phyloP scores from a whole-genome alignment of 2,888 invertebrate genomes.

The Margaritifera margaritifera region DNA sequence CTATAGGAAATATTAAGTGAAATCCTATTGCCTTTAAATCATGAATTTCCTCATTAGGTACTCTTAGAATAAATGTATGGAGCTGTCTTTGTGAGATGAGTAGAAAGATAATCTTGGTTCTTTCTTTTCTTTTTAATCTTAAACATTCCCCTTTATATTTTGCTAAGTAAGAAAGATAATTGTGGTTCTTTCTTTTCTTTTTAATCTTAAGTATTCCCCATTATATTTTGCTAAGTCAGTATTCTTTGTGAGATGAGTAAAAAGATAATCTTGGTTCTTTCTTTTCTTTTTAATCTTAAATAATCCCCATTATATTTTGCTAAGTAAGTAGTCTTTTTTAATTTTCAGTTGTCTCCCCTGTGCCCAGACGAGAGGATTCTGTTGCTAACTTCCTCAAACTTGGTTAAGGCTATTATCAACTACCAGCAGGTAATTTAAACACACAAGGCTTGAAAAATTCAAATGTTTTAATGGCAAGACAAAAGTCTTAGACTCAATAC shows the following conservation, averaged over 20 bases:
- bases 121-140: neutral
- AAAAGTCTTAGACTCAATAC: too few relatives aligned
- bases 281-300: neutral
- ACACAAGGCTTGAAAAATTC: neutral
- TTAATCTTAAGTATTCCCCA: too few relatives aligned
- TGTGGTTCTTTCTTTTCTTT: neutral
- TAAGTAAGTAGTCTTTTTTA: too few relatives aligned
- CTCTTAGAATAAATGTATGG: too few relatives aligned
- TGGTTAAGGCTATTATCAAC: conserved; percentile 92
- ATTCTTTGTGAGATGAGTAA: too few relatives aligned
- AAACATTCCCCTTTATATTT: too few relatives aligned
- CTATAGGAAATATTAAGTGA: too few relatives aligned
- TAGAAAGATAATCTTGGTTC: neutral
- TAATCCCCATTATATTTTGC: too few relatives aligned
- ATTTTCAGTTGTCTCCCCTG: conserved; percentile 77
- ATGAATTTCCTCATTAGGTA: too few relatives aligned
- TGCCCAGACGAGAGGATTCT: conserved; percentile 82
- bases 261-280: neutral
- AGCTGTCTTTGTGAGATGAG: too few relatives aligned
- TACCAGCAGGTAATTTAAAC: conserved; percentile 77
- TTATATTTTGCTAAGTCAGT: too few relatives aligned
- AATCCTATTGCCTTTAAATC: too few relatives aligned
- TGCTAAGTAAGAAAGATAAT: neutral
- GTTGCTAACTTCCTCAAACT: conserved; percentile 87
- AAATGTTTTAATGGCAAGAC: neutral